Evolutionary conservation across 92 coral and sea anemone species (phyloP).

Genomic region (Zoanthus gigantus): DNA sequence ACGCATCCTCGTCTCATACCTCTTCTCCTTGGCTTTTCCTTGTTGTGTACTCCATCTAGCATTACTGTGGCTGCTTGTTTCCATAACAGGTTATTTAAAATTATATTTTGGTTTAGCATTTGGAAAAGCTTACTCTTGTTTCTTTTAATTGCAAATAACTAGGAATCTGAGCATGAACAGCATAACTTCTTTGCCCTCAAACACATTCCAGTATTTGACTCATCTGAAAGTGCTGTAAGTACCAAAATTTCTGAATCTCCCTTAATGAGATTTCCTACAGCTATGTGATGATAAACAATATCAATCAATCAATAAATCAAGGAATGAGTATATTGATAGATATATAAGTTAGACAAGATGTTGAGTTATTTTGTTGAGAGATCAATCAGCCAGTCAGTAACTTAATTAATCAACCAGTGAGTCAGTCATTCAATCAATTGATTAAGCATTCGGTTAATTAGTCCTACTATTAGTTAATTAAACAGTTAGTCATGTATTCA

Average conservation of each 20-base stretch:
- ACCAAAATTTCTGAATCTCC: neutral
- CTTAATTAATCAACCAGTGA: neutral
- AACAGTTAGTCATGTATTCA: neutral
- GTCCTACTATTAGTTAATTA: neutral
- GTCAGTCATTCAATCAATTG: neutral
- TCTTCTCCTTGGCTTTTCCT: too few relatives aligned
- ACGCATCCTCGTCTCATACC: too few relatives aligned
- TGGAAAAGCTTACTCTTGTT: neutral
- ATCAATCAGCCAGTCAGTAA: neutral
- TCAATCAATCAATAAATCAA: neutral
- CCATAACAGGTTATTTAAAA: too few relatives aligned
- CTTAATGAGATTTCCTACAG: neutral
- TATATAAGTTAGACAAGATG: neutral
- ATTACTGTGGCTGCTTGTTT: too few relatives aligned
- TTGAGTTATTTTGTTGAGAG: neutral
- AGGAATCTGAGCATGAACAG: slow-evolving; percentile 84
- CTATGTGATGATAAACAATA: neutral
- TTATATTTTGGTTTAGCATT: neutral
- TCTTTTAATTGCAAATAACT: neutral
- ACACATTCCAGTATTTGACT: slow-evolving; percentile 77
- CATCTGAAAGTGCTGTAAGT: slow-evolving; percentile 94
- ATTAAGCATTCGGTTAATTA: neutral
- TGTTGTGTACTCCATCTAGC: too few relatives aligned
- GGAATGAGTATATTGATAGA: neutral
- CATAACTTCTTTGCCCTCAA: slow-evolving; percentile 73